A percentile compares a stretch with the other conserved stretches of the same genome.
These are phyloP conservation scores for Onychorhynchus coronatus DNA, from an alignment of 2,113 vertebrate species.

Conservation along the genomic window DNA sequence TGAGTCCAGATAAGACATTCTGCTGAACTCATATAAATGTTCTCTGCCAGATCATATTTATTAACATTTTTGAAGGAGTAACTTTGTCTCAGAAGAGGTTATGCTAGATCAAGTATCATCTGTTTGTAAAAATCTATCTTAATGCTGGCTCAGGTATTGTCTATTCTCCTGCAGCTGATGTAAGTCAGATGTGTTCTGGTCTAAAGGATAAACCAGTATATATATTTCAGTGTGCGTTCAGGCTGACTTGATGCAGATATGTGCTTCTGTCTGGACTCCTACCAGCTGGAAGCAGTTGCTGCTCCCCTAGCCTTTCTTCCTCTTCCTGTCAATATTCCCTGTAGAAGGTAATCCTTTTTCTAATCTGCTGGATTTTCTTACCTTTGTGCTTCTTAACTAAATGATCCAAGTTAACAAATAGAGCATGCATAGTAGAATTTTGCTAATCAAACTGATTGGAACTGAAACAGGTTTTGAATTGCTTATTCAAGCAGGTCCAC, in stretches of 20 bases:
- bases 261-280: neutral
- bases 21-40: neutral
- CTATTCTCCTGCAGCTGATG: neutral
- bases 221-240: neutral
- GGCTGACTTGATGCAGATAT: neutral
- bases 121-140: neutral
- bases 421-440: neutral
- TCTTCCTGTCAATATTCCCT: neutral
- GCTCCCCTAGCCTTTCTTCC: neutral
- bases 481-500: neutral
- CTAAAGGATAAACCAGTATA: neutral
- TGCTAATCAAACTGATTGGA: neutral
- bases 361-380: neutral
- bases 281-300: neutral
- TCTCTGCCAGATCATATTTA: conserved; percentile 15
- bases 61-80: neutral
- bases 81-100: neutral
- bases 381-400: neutral
- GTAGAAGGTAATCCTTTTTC: neutral
- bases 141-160: neutral
- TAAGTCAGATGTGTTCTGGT: neutral
- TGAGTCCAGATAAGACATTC: neutral
- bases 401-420: neutral
- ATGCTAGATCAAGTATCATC: neutral
- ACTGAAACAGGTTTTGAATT: neutral